Percentiles rank a stretch among this genome's conserved stretches.
Evolutionary conservation across 2,888 invertebrate species (phyloP).

Genomic region (Minunthozetes semirufus): DNA sequence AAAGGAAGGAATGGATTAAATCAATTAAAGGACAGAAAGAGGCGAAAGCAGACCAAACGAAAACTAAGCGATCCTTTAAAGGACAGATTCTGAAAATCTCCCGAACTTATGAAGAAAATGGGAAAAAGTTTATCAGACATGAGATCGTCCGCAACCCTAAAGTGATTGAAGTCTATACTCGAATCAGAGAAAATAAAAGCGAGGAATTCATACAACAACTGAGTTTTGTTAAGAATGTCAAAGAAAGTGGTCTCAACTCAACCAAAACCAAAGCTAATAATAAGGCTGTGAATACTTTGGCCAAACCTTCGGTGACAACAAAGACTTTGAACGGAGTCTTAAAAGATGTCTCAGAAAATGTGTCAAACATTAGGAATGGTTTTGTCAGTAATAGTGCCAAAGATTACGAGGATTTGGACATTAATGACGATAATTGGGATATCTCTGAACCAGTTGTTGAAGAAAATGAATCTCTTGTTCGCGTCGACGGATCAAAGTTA

Average conservation of each 20-base stretch:
- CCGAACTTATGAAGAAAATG: not conserved
- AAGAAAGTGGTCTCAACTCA: not conserved
- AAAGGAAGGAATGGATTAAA: not conserved
- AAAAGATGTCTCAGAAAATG: not conserved
- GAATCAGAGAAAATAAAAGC: not conserved
- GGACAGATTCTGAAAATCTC: not conserved
- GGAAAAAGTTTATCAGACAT: not conserved
- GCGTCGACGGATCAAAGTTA: slow-evolving; percentile 1
- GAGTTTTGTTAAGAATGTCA: not conserved
- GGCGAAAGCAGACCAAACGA: not conserved
- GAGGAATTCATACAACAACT: not conserved
- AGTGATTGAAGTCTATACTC: slow-evolving; percentile 7
- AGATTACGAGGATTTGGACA: not conserved
- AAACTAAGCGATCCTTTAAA: not conserved
- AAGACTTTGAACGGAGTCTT: not conserved
- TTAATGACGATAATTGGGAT: slow-evolving; percentile 8
- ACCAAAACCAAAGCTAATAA: not conserved
- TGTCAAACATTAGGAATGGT: not conserved
- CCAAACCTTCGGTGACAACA: not conserved
- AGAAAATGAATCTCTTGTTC: not conserved
- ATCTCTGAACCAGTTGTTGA: not conserved
- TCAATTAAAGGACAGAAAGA: not conserved
- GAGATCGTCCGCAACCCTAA: not conserved
- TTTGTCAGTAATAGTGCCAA: not conserved
- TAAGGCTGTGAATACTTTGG: not conserved